Conservation (phyloP, 1,140 invertebrate genomes). For the Pinna nobilis region DNA sequence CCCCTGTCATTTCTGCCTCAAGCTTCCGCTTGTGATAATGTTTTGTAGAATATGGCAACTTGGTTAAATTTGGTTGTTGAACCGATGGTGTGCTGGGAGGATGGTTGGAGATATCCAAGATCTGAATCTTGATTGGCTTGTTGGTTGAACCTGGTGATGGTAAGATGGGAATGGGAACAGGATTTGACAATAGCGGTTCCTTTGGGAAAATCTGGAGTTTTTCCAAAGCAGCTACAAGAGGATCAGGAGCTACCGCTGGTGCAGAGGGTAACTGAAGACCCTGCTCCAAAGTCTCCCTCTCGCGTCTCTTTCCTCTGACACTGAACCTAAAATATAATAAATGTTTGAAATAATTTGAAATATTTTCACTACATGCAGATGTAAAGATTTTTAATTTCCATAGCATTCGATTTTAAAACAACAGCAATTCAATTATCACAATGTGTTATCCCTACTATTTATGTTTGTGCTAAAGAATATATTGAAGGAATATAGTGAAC, state of each 20-base stretch:
- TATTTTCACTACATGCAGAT: neutral
- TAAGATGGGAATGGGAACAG: too few relatives aligned
- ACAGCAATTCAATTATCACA: neutral
- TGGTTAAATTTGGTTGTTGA: neutral
- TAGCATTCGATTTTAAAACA: neutral
- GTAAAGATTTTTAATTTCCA: neutral
- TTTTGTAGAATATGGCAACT: neutral
- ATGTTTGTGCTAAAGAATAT: neutral
- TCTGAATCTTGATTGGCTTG: too few relatives aligned
- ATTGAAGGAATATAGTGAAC: neutral
- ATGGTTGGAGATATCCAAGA: too few relatives aligned
- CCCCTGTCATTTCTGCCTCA: too few relatives aligned
- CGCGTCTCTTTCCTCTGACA: neutral
- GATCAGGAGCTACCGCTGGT: neutral
- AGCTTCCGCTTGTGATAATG: neutral
- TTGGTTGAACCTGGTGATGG: too few relatives aligned
- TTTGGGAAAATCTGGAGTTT: neutral
- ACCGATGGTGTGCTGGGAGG: neutral
- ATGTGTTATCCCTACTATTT: too few relatives aligned
- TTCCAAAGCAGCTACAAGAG: neutral
- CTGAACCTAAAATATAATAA: conserved; percentile 15
- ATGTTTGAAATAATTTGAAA: neutral
- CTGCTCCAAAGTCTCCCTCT: conserved; percentile 7
- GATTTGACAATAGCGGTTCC: neutral
- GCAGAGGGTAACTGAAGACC: neutral